Evolutionary conservation across 2,113 vertebrate genomes (phyloP).

Genomic region (Strix uralensis): DNA sequence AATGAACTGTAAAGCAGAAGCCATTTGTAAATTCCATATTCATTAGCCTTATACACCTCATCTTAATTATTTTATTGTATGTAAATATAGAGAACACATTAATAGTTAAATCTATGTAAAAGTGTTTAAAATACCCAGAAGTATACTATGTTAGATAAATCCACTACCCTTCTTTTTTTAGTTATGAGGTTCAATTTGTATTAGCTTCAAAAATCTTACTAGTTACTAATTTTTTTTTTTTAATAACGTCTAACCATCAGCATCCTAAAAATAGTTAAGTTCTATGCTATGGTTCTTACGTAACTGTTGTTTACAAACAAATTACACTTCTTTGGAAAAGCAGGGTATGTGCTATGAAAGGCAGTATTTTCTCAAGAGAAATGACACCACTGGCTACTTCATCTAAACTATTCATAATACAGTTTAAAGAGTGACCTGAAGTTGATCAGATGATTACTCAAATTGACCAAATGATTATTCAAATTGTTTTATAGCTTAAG

Average conservation of each 20-base stretch:
- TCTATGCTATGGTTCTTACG: not conserved
- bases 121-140: not conserved
- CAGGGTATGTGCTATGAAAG: not conserved
- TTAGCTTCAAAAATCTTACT: not conserved
- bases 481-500: not conserved
- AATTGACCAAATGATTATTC: not conserved
- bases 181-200: not conserved
- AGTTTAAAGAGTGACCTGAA: not conserved
- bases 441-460: not conserved
- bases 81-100: slow-evolving; percentile 2
- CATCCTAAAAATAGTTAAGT: not conserved
- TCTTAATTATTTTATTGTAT: not conserved
- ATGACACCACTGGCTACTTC: not conserved
- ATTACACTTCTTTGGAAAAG: not conserved
- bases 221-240: not conserved
- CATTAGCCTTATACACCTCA: not conserved
- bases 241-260: not conserved
- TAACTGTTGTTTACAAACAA: slow-evolving; percentile 33
- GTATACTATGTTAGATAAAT: not conserved
- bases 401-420: not conserved
- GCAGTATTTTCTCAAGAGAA: not conserved
- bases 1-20: slow-evolving; percentile 5
- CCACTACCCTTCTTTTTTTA: not conserved
- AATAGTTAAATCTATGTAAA: not conserved
- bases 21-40: slow-evolving; percentile 6